Base-by-base conservation (phyloP, 2,888 invertebrate genomes). In the Caenorhabditis sp. region DNA sequence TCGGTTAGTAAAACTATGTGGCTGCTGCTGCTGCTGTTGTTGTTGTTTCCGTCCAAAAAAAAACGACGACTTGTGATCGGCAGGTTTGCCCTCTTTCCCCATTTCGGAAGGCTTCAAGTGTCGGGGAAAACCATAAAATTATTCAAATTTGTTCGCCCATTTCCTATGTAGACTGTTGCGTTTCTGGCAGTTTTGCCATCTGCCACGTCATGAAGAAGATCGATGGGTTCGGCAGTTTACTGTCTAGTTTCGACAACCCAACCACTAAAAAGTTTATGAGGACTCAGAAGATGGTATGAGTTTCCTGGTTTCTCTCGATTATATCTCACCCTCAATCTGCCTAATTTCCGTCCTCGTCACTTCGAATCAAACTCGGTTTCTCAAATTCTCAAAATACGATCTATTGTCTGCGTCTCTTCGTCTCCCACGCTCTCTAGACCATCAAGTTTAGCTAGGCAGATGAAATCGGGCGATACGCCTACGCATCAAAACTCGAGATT, bases 361-460 rank as follows among this genome's bases (percentile, higher is more conserved):
- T 70, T 70, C 59, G 53, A 70, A 70, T 70, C 70, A 70, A 70
- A 70, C 66, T 68, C 66, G 45, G 45, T 24, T 32, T 55, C 58
- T 37, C 43, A 4, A 7, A 43, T 32, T 27, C 45, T 30, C 27
- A 53, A 50, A 63, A 63, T 63, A 17, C 35, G 24, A 11, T 56
- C 35, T 20, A n/a, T 37, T 26, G 32, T 59, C 59, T 61, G 70
- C 27, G 59, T 59, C 70, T 70, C 70, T 59, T 59, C 53, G 32
- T 53, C 70, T 59, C 30, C 1, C 30, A 45, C 39, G 22, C 70
- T 70, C 26, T 70, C 35, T 59, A 22, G 11, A 26, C n/a, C 6
- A n/a, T 24, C 48, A 48, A 32, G 48, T 56, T 66, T 22, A 68
- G 58, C 30, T 48, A 27, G 22, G 17, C 15, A 59, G 56, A 56